Conservation (phyloP, 2,797 vertebrate species). For the Perodicticus potto region DNA sequence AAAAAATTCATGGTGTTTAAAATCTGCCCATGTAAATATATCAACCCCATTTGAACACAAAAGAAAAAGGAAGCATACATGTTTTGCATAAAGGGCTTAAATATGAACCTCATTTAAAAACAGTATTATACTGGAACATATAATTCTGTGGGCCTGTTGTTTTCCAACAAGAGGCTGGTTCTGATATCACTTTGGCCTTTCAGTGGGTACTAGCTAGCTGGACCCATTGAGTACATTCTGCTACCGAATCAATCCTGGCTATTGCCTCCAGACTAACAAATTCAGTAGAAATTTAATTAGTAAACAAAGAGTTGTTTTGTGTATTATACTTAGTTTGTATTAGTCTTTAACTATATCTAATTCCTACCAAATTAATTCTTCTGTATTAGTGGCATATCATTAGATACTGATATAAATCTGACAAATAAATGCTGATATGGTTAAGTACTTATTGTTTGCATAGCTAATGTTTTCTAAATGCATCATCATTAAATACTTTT, state of each 20-base stretch:
- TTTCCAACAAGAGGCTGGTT: not conserved
- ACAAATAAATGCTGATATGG: not conserved
- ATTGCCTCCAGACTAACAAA: slow-evolving; percentile 4
- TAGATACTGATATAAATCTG: slow-evolving; percentile 5
- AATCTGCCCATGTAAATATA: slow-evolving; percentile 29
- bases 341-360: not conserved
- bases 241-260: not conserved
- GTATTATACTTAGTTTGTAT: not conserved
- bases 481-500: not conserved
- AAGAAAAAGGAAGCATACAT: not conserved
- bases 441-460: not conserved
- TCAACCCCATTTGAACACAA: not conserved
- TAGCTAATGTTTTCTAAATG: not conserved
- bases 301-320: not conserved
- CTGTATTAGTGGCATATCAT: not conserved
- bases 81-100: not conserved
- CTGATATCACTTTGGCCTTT: not conserved
- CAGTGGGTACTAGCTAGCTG: not conserved
- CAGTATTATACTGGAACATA: rapidly evolving
- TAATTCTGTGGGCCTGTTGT: not conserved
- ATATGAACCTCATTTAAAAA: not conserved
- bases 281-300: slow-evolving; percentile 48
- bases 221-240: rapidly evolving
- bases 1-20: not conserved
- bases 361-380: not conserved